These are phyloP conservation scores for Chironomus riparius DNA, from an alignment of 2,888 invertebrate species.

Conservation along the genomic window DNA sequence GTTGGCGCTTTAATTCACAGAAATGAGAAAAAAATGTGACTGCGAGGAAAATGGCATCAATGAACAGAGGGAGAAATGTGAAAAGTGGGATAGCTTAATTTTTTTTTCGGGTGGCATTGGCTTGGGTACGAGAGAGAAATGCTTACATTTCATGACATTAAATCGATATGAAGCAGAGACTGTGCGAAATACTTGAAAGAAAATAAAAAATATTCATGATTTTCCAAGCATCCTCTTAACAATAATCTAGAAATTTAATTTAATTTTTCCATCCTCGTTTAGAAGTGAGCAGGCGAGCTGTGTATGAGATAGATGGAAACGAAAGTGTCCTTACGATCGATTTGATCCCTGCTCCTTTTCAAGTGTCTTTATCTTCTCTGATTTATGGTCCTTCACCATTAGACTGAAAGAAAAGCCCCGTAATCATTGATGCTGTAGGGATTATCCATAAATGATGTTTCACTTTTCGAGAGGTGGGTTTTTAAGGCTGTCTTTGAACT, in stretches of 20 bases:
- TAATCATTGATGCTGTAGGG: background rate
- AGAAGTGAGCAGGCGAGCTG: background rate
- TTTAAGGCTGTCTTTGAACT: no score
- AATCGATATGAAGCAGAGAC: slow-evolving; percentile 6
- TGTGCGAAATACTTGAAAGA: background rate
- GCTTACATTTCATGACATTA: slow-evolving; percentile 6
- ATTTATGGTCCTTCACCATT: background rate
- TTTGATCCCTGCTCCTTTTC: background rate
- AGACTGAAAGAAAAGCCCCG: background rate
- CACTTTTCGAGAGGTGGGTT: no score
- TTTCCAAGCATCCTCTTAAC: background rate
- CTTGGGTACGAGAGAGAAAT: background rate
- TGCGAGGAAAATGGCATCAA: background rate
- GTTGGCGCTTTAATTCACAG: background rate
- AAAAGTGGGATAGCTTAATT: no score
- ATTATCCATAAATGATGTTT: no score
- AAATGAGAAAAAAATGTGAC: background rate
- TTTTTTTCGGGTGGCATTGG: background rate
- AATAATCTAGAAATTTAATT: background rate
- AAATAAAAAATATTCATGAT: background rate
- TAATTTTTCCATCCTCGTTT: background rate
- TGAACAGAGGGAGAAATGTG: background rate
- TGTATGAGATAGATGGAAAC: no score
- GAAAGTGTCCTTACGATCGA: background rate
- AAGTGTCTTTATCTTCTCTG: slow-evolving; percentile 5